Conservation (phyloP, 2,113 vertebrate species). For the Melozone crissalis region DNA sequence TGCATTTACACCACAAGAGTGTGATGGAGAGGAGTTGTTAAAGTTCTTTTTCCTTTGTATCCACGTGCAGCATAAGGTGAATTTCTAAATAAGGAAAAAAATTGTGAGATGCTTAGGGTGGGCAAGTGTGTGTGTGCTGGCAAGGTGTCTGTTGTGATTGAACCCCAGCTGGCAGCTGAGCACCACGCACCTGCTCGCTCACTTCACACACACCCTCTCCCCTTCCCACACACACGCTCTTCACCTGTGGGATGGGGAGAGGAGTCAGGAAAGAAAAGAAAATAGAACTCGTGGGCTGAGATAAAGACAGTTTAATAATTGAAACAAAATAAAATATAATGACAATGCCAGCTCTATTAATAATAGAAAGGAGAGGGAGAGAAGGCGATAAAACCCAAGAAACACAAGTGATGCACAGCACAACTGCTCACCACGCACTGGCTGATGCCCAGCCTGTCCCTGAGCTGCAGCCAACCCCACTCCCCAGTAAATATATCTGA, state of each 20-base stretch:
- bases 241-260: not conserved
- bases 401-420: not conserved
- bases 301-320: not conserved
- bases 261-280: not conserved
- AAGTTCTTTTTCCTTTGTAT: not conserved
- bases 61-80: not conserved
- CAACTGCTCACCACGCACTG: not conserved
- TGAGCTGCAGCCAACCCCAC: not conserved
- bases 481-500: not conserved
- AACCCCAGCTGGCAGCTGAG: not conserved
- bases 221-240: not conserved
- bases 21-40: not conserved
- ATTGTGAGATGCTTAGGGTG: not conserved
- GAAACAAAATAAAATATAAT: not conserved
- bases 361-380: not conserved
- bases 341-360: not conserved
- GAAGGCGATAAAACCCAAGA: not conserved
- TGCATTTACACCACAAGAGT: accelerated
- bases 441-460: not conserved
- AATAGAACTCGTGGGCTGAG: not conserved
- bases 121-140: not conserved
- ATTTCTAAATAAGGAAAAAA: not conserved
- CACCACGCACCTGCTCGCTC: not conserved
- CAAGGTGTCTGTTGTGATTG: not conserved
- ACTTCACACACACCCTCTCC: not conserved